phyloP scores from a whole-genome alignment of 2,888 invertebrate genomes.

The Pammene aurita region DNA sequence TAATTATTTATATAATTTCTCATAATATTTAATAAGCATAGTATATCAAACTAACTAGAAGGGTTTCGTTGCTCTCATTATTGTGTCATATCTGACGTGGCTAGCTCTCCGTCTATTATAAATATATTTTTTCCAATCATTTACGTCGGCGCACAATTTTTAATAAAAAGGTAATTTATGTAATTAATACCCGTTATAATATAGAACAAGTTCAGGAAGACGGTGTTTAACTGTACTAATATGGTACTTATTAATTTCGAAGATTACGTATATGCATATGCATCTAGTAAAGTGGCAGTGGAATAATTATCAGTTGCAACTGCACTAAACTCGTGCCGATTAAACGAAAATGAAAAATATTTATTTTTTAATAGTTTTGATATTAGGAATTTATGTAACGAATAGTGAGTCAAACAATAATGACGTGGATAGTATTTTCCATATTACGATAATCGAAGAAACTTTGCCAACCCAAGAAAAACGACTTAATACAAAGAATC shows the following conservation, averaged over 20 bases:
- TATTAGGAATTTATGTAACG: neutral
- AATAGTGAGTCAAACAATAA: neutral
- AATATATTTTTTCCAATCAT: too few relatives aligned
- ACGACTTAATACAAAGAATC: neutral
- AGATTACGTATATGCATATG: slow-evolving; percentile 13
- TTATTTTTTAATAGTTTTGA: slow-evolving; percentile 1
- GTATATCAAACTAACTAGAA: too few relatives aligned
- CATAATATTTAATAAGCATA: too few relatives aligned
- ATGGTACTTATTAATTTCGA: neutral
- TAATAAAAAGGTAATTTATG: too few relatives aligned
- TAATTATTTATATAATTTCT: too few relatives aligned
- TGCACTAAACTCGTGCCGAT: neutral
- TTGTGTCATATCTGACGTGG: too few relatives aligned
- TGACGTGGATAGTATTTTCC: neutral
- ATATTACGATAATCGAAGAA: neutral
- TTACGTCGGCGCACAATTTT: too few relatives aligned
- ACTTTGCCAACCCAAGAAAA: neutral
- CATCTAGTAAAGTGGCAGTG: neutral
- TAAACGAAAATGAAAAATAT: slow-evolving; percentile 9
- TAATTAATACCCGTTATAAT: too few relatives aligned
- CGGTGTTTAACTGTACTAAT: too few relatives aligned
- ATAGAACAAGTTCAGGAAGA: too few relatives aligned
- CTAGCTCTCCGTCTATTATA: too few relatives aligned
- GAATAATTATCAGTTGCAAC: neutral
- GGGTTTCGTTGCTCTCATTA: too few relatives aligned